These are phyloP conservation scores for Ectobius pallidus DNA, from an alignment of 2,888 invertebrate species.

Conservation along the genomic window DNA sequence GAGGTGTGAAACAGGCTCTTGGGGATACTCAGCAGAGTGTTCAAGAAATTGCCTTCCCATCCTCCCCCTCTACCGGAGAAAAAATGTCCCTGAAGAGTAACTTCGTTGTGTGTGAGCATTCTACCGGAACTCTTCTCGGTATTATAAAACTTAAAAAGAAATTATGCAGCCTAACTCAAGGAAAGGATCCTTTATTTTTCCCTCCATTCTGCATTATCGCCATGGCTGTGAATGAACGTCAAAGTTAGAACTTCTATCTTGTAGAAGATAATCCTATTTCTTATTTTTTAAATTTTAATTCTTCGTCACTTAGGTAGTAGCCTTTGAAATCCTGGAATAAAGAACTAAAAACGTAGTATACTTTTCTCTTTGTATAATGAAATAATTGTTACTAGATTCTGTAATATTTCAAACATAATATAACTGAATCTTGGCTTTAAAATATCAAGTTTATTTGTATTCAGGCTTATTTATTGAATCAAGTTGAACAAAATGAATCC, in stretches of 20 bases:
- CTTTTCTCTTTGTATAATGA: too few relatives aligned
- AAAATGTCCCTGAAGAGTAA: background rate
- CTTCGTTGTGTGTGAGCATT: background rate
- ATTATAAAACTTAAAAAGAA: constrained; percentile 7
- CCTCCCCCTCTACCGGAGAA: background rate
- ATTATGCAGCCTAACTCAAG: constrained; percentile 9
- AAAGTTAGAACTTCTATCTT: background rate
- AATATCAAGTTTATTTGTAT: too few relatives aligned
- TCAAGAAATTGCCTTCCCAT: constrained; percentile 29
- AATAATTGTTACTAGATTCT: too few relatives aligned
- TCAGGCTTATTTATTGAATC: too few relatives aligned
- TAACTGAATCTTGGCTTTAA: too few relatives aligned
- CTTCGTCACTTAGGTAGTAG: background rate
- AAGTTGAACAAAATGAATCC: too few relatives aligned
- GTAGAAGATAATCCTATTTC: background rate
- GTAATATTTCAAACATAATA: too few relatives aligned
- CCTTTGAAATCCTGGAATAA: background rate
- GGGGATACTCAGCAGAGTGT: constrained; percentile 20
- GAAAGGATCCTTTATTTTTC: background rate
- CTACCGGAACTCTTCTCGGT: background rate
- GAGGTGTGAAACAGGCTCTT: constrained; percentile 36
- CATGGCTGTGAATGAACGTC: background rate
- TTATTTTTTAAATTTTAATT: background rate
- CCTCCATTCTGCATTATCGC: background rate
- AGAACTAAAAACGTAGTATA: background rate